Evolutionary conservation across 2,888 invertebrate species (phyloP).

Genomic region (Leucozona laternaria): DNA sequence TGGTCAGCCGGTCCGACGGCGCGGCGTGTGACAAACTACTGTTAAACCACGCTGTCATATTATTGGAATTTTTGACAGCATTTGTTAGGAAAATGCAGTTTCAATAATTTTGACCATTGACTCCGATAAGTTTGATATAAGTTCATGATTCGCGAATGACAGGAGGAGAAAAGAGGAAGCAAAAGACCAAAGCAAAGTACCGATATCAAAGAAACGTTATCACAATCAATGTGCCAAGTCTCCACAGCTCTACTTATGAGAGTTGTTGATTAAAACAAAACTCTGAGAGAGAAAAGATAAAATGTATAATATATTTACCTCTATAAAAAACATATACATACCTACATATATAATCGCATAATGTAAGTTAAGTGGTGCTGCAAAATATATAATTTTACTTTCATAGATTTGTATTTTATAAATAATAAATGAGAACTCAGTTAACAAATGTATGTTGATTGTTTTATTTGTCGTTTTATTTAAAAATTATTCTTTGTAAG

Average conservation of each 20-base stretch:
- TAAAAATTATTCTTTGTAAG: too few species aligned
- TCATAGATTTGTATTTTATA: neutral
- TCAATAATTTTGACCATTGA: constrained; percentile 55
- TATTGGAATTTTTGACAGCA: constrained; percentile 24
- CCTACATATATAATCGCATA: too few species aligned
- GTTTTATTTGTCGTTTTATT: too few species aligned
- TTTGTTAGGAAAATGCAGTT: constrained; percentile 15
- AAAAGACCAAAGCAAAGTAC: constrained; percentile 15
- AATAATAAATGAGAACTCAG: too few species aligned
- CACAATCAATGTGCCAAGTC: neutral
- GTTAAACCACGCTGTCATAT: constrained; percentile 19
- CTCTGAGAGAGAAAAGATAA: neutral
- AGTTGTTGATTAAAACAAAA: neutral
- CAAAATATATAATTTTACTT: neutral
- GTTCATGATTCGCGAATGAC: neutral
- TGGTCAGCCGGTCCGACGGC: too few species aligned
- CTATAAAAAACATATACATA: neutral
- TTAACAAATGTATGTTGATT: too few species aligned
- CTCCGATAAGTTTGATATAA: constrained; percentile 31
- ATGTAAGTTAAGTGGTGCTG: neutral
- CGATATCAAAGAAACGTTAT: constrained; percentile 49
- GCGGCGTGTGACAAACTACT: constrained; percentile 22
- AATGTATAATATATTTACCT: neutral
- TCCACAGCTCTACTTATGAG: constrained; percentile 2
- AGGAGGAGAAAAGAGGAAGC: neutral